Evolutionary conservation across 2,113 vertebrate genomes (phyloP), one percentile per base, ranked within the genome.

Genomic region (Turnix velox): DNA sequence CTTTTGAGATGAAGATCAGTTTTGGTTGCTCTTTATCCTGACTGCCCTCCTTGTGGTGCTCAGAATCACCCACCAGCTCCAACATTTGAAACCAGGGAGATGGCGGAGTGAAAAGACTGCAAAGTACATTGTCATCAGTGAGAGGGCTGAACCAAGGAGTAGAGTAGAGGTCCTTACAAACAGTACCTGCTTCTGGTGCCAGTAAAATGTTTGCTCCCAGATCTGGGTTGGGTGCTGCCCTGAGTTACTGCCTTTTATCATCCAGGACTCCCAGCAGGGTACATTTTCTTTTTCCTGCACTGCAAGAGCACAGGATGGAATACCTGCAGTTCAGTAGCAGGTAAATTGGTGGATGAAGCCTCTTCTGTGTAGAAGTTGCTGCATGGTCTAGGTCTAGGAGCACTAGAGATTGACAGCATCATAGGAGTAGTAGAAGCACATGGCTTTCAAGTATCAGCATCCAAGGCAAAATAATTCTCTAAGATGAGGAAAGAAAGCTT

Each of bases 201-300:
- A 5, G 20, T 9, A 0, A 42, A 30, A 18, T 66, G 19, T 46
- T 80, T 2, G 0, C 30, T 77, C 10, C 35, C 20, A 31, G 7
- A 17, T 67, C 18, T 43, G 51, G 18, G 4, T 40, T 68, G 66
- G 17, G 11, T 58, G 42, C 63, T 83, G 46, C 33, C 42, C 25
- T 84, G 45, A 66, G n/a, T 67, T 35, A 12, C 39, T 46, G 9
- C 19, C 18, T 61, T 71, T 59, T 67, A 58, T 42, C 61, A 84
- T 33, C 49, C 7, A 5, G 27, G 35, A 74, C 33, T 42, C 54
- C 63, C 52, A 20, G 18, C 45, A 48, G 54, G 28, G 43, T 68
- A 0, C 16, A 4, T 57, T 79, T 92, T 71, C 31, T 78, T 58
- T 12, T 48, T 75, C 37, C 61, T 49, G 45, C 33, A 52, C 48